Conservation (phyloP, 2,797 vertebrate genomes). For the Sebastes cheni region DNA sequence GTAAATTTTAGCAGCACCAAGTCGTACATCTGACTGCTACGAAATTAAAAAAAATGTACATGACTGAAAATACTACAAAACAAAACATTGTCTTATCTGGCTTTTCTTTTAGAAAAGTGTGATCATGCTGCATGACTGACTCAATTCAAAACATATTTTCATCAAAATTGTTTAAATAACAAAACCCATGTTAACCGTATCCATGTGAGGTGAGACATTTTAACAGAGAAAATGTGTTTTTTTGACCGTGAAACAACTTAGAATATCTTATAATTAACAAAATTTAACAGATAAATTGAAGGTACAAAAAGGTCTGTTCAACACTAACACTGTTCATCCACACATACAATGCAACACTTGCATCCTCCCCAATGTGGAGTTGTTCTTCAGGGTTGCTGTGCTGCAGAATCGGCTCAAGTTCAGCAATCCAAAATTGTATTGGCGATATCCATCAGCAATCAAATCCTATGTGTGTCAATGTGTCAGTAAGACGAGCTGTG, state of each 20-base stretch:
- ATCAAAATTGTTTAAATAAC: conserved; percentile 25
- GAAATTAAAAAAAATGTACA: conserved; percentile 19
- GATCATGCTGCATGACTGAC: conserved; percentile 17
- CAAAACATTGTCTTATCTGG: neutral
- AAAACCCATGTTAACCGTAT: conserved; percentile 6
- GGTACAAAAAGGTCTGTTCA: conserved; percentile 33
- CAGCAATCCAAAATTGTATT: conserved; percentile 14
- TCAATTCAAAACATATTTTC: neutral
- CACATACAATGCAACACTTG: neutral
- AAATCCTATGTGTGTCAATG: neutral
- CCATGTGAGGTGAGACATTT: conserved; percentile 19
- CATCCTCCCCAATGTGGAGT: neutral
- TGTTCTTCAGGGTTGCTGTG: conserved; percentile 16
- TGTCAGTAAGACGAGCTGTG: conserved; percentile 57
- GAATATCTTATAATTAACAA: neutral
- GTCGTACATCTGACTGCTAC: conserved; percentile 41
- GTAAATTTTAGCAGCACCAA: conserved; percentile 60
- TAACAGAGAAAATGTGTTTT: conserved; percentile 25
- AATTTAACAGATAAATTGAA: conserved; percentile 31
- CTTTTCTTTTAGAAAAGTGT: conserved; percentile 19
- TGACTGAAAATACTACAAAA: conserved; percentile 32
- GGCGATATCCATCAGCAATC: neutral
- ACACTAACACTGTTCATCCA: conserved; percentile 66
- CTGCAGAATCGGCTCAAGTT: conserved; percentile 16
- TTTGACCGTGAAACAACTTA: conserved; percentile 3